These are phyloP conservation scores for Cheilosia impressa DNA, from an alignment of 2,888 invertebrate species.

Conservation along the genomic window DNA sequence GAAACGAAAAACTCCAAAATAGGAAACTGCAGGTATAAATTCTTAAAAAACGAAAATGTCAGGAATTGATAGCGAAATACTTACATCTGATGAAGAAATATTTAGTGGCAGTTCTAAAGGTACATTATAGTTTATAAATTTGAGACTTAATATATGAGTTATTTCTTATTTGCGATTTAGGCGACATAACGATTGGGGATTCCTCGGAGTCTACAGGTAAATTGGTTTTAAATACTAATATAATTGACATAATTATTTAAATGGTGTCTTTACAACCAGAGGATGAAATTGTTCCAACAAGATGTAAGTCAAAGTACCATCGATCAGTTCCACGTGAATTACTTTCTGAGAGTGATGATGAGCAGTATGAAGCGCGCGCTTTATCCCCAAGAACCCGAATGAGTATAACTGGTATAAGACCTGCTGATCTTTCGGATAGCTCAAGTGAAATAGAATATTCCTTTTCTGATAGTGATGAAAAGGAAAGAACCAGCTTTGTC, in stretches of 20 bases:
- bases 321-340: background rate
- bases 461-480: conserved; percentile 67
- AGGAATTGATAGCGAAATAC: background rate
- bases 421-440: conserved; percentile 77
- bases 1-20: too few species aligned
- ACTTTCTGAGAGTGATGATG: conserved; percentile 76
- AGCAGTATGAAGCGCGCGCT: conserved; percentile 78
- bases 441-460: conserved; percentile 81
- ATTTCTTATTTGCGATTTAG: background rate
- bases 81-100: conserved; percentile 25
- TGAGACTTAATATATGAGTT: background rate
- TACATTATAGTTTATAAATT: background rate
- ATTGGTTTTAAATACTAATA: too few species aligned
- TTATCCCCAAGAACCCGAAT: conserved; percentile 82
- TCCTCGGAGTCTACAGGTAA: conserved; percentile 7
- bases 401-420: conserved; percentile 82
- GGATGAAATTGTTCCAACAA: background rate
- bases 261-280: background rate
- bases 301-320: background rate
- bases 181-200: conserved; percentile 5
- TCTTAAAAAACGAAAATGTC: background rate
- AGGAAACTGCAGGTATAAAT: too few species aligned
- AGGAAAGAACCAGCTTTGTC: background rate
- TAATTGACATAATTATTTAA: background rate
- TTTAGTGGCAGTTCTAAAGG: background rate